phyloP scores from a whole-genome alignment of 2,888 invertebrate genomes.

The Cotesia congregata region DNA sequence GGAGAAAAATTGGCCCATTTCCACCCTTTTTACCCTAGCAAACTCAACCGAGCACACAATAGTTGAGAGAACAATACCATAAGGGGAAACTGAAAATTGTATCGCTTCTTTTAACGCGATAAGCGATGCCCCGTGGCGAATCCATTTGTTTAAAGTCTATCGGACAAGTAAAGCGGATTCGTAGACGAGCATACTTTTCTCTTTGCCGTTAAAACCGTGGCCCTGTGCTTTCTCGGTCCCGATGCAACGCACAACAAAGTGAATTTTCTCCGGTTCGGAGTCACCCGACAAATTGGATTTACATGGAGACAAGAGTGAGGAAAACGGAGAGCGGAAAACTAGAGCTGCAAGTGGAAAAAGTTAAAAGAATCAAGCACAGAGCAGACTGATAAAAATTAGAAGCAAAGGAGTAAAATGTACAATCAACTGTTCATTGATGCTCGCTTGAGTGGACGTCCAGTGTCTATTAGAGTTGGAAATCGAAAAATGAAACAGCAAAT shows the following conservation, averaged over 20 bases:
- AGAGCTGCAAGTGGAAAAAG: slow-evolving; percentile 17
- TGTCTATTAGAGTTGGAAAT: neutral
- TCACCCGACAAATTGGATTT: slow-evolving; percentile 33
- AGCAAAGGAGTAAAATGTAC: slow-evolving; percentile 16
- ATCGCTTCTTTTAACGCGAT: slow-evolving; percentile 38
- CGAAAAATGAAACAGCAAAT: slow-evolving; percentile 5
- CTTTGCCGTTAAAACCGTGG: slow-evolving; percentile 24
- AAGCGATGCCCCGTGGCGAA: slow-evolving; percentile 38
- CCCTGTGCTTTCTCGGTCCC: neutral
- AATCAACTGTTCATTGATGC: slow-evolving; percentile 30
- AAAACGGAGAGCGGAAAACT: slow-evolving; percentile 23
- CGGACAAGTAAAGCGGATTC: slow-evolving; percentile 32
- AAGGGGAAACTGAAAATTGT: slow-evolving; percentile 38
- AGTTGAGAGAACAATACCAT: neutral
- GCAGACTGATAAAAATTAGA: neutral
- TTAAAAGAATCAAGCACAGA: neutral
- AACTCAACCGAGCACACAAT: neutral
- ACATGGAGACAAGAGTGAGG: slow-evolving; percentile 8
- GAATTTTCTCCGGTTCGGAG: slow-evolving; percentile 33
- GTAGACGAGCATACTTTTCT: slow-evolving; percentile 25
- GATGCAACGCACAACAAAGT: slow-evolving; percentile 35
- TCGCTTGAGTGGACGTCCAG: neutral
- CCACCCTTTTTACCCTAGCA: neutral
- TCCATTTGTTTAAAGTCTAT: slow-evolving; percentile 42
- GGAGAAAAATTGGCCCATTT: neutral